Evolutionary conservation across 1,140 invertebrate species (phyloP).

Genomic region (Centruroides vittatus): DNA sequence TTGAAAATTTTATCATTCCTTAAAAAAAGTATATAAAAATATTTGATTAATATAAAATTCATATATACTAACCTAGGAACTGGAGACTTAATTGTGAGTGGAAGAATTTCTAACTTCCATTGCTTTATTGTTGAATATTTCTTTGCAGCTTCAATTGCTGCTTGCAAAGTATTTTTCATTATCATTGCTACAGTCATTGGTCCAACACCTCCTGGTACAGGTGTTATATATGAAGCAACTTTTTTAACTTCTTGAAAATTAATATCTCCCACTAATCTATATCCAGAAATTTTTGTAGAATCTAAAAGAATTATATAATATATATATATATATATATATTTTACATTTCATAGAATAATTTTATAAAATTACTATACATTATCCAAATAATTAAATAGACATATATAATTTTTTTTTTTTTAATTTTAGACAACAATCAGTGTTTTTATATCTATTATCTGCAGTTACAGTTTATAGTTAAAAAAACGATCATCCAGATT

Average conservation of each 20-base stretch:
- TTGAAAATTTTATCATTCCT: too few relatives aligned
- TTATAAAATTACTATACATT: neutral
- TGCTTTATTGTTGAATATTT: neutral
- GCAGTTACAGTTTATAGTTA: too few relatives aligned
- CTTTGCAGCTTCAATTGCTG: conserved; percentile 47
- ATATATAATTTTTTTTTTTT: neutral
- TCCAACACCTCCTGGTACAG: conserved; percentile 94
- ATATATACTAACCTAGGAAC: too few relatives aligned
- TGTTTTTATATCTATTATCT: too few relatives aligned
- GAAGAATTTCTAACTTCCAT: too few relatives aligned
- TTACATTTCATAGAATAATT: neutral
- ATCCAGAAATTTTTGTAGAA: conserved; percentile 60
- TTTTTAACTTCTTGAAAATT: conserved; percentile 60
- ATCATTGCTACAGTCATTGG: conserved; percentile 99
- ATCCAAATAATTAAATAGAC: neutral
- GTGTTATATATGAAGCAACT: conserved; percentile 70
- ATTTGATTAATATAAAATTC: too few relatives aligned
- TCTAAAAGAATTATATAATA: conserved; percentile 33
- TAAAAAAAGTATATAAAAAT: too few relatives aligned
- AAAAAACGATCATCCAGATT: too few relatives aligned
- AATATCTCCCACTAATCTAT: conserved; percentile 88
- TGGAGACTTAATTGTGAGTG: too few relatives aligned
- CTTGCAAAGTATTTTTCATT: conserved; percentile 84
- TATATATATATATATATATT: conserved; percentile 33
- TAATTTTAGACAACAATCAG: too few relatives aligned